These are phyloP conservation scores for Morinoia aosen DNA, from an alignment of 2,888 invertebrate species.

Conservation along the genomic window DNA sequence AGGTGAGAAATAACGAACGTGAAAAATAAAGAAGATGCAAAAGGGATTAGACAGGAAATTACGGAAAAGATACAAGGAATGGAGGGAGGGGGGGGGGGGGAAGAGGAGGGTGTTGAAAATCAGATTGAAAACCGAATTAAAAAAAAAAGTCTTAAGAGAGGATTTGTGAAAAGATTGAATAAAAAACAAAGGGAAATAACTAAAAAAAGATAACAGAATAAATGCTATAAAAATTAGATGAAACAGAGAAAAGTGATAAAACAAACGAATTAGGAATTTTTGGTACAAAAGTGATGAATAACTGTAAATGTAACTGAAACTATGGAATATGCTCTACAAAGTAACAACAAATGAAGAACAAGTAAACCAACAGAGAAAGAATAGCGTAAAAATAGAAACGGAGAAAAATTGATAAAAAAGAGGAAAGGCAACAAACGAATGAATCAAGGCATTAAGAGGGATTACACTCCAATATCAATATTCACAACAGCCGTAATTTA, in stretches of 20 bases:
- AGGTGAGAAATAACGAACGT: not conserved
- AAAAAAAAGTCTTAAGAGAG: not conserved
- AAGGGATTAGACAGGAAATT: not conserved
- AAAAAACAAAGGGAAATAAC: not conserved
- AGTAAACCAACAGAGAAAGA: too few relatives aligned
- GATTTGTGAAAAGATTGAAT: not conserved
- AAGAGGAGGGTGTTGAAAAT: not conserved
- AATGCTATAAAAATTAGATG: not conserved
- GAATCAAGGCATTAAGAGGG: too few relatives aligned
- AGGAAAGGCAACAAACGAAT: too few relatives aligned
- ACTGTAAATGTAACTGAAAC: too few relatives aligned
- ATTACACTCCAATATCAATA: too few relatives aligned
- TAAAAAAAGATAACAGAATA: not conserved
- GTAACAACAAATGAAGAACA: too few relatives aligned
- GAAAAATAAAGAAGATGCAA: not conserved
- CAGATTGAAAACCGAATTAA: not conserved
- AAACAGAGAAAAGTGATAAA: too few relatives aligned
- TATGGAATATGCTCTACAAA: too few relatives aligned
- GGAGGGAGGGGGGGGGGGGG: not conserved
- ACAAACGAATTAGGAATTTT: too few relatives aligned
- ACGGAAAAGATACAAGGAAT: not conserved
- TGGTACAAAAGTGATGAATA: too few relatives aligned
- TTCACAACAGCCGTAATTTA: not conserved
- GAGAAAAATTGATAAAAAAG: too few relatives aligned
- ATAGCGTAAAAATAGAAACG: too few relatives aligned